phyloP scores from a whole-genome alignment of 1,140 invertebrate species.

The Leptonema lineaticorne region DNA sequence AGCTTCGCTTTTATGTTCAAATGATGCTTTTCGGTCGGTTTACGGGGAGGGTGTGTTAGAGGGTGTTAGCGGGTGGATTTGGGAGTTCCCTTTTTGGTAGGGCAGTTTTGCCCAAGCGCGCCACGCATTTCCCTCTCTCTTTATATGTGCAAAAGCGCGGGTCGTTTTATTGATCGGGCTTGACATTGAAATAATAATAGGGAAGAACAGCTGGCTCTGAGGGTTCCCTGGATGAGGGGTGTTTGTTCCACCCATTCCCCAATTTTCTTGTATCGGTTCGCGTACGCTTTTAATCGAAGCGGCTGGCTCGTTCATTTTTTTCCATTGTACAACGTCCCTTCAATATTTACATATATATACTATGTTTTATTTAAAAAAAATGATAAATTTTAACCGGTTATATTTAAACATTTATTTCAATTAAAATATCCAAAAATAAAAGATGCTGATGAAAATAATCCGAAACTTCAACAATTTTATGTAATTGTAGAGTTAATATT shows the following conservation, averaged over 20 bases:
- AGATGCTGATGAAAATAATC: too few relatives aligned
- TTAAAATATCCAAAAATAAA: too few relatives aligned
- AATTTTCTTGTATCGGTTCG: not conserved
- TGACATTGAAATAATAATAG: slow-evolving; percentile 60
- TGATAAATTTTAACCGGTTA: too few relatives aligned
- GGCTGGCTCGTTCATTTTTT: not conserved
- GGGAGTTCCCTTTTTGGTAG: too few relatives aligned
- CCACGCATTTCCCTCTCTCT: slow-evolving; percentile 6
- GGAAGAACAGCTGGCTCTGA: slow-evolving; percentile 55
- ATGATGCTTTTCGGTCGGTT: not conserved
- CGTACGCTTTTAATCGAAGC: not conserved
- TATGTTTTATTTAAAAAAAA: too few relatives aligned
- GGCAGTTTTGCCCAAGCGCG: slow-evolving; percentile 23
- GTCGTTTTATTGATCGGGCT: slow-evolving; percentile 54
- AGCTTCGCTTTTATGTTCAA: too few relatives aligned
- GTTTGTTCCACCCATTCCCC: not conserved
- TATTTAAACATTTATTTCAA: too few relatives aligned
- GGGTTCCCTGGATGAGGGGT: slow-evolving; percentile 41
- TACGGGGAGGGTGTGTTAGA: not conserved
- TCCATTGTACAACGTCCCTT: not conserved
- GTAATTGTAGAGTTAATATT: too few relatives aligned
- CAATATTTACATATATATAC: too few relatives aligned
- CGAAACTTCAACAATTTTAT: too few relatives aligned
- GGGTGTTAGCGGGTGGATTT: slow-evolving; percentile 44
- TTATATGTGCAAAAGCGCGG: too few relatives aligned